Evolutionary conservation across 2,888 invertebrate genomes (phyloP).

Genomic region (Allophyes oxyacanthae): DNA sequence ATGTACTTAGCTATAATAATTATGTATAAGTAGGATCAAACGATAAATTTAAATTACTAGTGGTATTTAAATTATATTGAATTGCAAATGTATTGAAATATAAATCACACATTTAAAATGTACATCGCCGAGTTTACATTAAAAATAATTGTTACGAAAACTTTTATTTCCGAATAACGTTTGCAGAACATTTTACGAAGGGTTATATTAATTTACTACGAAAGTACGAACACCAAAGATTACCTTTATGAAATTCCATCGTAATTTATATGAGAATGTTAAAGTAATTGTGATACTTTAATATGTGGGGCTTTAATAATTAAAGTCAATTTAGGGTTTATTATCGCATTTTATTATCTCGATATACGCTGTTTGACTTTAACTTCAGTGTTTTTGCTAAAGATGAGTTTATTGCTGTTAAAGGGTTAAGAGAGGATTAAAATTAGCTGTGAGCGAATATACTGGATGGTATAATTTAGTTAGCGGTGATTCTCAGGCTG

Average conservation of each 20-base stretch:
- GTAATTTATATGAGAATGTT: constrained; percentile 24
- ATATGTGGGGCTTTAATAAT: constrained; percentile 21
- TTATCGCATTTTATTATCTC: constrained; percentile 23
- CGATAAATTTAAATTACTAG: no score
- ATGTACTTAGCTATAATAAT: no score
- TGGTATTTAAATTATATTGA: no score
- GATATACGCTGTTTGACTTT: constrained; percentile 8
- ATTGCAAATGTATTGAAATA: no score
- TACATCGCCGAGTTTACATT: no score
- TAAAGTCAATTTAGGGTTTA: constrained; percentile 26
- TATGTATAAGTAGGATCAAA: no score
- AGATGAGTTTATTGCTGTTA: constrained; percentile 8
- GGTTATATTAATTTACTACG: constrained; percentile 7
- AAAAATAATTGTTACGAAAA: no score
- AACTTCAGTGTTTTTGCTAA: constrained; percentile 13
- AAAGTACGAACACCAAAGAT: constrained; percentile 8
- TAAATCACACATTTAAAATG: no score
- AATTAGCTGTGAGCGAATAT: neutral
- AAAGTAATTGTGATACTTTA: constrained; percentile 35
- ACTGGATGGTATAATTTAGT: neutral
- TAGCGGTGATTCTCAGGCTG: neutral
- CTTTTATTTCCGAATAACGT: neutral
- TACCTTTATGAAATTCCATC: constrained; percentile 7
- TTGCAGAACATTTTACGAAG: constrained; percentile 8
- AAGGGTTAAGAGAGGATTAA: neutral